Base-by-base conservation (phyloP, 2,797 vertebrate species). In the Silurus aristotelis region DNA sequence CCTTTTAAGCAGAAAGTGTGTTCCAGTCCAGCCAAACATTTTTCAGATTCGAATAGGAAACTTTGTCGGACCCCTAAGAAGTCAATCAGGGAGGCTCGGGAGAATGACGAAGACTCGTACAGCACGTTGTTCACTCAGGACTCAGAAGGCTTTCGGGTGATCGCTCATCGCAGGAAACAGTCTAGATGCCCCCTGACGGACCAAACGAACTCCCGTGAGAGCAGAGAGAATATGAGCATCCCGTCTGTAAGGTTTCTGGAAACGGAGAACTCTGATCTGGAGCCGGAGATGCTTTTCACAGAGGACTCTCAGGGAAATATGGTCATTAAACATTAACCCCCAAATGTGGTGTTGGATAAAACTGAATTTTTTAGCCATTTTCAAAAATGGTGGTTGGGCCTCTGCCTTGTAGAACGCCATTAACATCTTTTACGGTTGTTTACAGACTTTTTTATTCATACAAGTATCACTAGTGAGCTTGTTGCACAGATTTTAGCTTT, bases 261-360 rank as follows among this genome's bases (percentile, higher is more conserved):
- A 70, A 90, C 89, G 4, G 91, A 88, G 3, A 86, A 87, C 12
- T 82, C 80, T 0, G 80, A 93, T 0, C 86, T 86, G 38, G 90
- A 95, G 31, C 88, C 92, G 0, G 90, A 96, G 63, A 83, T 92
- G 83, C 93, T 98, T 43, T 98, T 99, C 91, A 98, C 97, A 0
- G 96, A 98, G 91, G 98, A 99, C 88, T 98, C 97, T 0, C 93
- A 99, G 89, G 98, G 97, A 87, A 96, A 98, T 91, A 87, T 92
- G 77, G 96, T 99, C 77, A 99, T 99, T 38, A 99, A 95, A 90
- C 97, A 99, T 88, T 94, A 91, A 79, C 46, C 6, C 5, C 19
- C 9, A 61, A 43, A 66, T 20, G 15, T 66, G 22, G 20, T 66
- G 43, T 66, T 5, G 22, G 12, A 64, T 9, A 46, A 64, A 79